A percentile compares a stretch with the other conserved stretches of the same genome.
Evolutionary conservation across 2,113 vertebrate species (phyloP).

Genomic region (Equus przewalskii): DNA sequence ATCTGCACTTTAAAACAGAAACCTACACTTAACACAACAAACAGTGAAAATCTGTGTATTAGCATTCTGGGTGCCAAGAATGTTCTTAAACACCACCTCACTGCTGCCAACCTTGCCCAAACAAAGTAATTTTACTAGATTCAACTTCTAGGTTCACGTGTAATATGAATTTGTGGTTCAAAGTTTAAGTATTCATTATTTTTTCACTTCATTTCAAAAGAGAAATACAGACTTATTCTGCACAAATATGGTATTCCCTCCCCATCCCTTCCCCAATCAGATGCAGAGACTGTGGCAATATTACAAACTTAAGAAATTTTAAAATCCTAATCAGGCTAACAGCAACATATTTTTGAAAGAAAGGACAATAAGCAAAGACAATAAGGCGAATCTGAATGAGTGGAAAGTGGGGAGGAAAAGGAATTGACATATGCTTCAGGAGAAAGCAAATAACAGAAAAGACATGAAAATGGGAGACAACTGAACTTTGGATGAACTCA

Average conservation of each 20-base stretch:
- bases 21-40: not conserved
- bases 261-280: not conserved
- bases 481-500: conserved; percentile 77
- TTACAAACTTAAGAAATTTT: conserved; percentile 38
- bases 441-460: conserved; percentile 62
- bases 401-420: conserved; percentile 35
- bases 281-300: not conserved
- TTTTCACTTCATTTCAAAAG: conserved; percentile 41
- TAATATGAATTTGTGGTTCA: not conserved
- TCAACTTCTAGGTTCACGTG: not conserved
- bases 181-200: not conserved
- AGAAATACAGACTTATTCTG: conserved; percentile 48
- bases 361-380: conserved; percentile 51
- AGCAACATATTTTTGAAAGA: conserved; percentile 55
- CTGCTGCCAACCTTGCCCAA: not conserved
- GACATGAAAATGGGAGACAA: conserved; percentile 68
- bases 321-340: conserved; percentile 46
- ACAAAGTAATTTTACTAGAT: conserved; percentile 14
- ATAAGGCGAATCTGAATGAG: conserved; percentile 51
- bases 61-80: not conserved
- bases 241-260: not conserved
- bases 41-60: not conserved
- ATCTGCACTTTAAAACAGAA: conserved; percentile 28
- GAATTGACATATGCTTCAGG: conserved; percentile 61
- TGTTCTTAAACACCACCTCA: not conserved